A percentile compares a stretch with the other conserved stretches of the same genome.
Conservation (phyloP, 1,140 invertebrate species). For the Drosophila punjabiensis region DNA sequence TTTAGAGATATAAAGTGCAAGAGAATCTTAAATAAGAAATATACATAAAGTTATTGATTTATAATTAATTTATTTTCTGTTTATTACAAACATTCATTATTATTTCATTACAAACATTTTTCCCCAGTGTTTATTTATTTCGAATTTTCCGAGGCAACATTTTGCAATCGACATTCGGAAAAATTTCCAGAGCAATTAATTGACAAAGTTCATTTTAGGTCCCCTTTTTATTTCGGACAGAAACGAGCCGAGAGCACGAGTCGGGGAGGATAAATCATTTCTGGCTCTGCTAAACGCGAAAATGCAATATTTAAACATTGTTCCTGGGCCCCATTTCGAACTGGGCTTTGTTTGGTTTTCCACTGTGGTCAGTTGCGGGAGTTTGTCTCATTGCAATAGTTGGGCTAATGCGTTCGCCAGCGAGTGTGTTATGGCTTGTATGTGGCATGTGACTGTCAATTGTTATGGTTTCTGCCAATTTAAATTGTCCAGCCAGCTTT, state of each 20-base stretch:
- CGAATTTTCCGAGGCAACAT: slow-evolving; percentile 8
- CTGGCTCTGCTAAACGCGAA: slow-evolving; percentile 56
- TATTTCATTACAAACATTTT: neutral
- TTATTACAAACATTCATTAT: neutral
- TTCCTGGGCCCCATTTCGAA: slow-evolving; percentile 23
- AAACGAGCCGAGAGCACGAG: neutral
- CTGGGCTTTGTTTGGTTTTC: slow-evolving; percentile 49
- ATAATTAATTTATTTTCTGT: too few relatives aligned
- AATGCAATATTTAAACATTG: slow-evolving; percentile 76
- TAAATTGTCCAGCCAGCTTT: slow-evolving; percentile 46
- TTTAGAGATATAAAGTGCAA: fast-evolving
- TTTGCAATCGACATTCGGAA: slow-evolving; percentile 35
- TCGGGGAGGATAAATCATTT: slow-evolving; percentile 33
- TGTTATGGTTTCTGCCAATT: slow-evolving; percentile 63
- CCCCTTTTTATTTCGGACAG: slow-evolving; percentile 29
- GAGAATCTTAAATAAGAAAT: neutral
- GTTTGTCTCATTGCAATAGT: slow-evolving; percentile 51
- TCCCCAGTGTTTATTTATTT: neutral
- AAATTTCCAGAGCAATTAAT: slow-evolving; percentile 71
- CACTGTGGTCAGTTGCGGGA: slow-evolving; percentile 39
- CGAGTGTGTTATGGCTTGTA: slow-evolving; percentile 58
- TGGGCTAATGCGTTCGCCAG: slow-evolving; percentile 25
- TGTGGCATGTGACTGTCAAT: slow-evolving; percentile 79
- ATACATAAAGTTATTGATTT: neutral
- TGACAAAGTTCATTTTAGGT: slow-evolving; percentile 81